Conservation (phyloP, 2,113 vertebrate genomes). For the Halichoeres trimaculatus region DNA sequence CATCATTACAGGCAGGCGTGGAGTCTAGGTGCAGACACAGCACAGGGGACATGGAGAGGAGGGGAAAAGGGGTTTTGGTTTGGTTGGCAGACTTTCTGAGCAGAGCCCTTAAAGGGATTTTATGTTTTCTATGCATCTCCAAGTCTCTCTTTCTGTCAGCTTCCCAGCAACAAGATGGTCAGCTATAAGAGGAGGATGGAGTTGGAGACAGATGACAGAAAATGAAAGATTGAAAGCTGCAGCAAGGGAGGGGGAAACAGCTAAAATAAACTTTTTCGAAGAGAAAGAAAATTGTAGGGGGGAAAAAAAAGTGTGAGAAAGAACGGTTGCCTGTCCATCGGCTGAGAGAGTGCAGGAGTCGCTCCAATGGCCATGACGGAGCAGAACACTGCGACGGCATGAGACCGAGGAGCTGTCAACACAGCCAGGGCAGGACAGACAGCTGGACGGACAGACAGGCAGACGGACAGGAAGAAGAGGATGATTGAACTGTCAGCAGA, state of each 20-base stretch:
- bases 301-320: constrained; percentile 39
- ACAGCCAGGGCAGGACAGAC: constrained; percentile 61
- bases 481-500: constrained; percentile 70
- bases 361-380: constrained; percentile 81
- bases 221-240: constrained; percentile 36
- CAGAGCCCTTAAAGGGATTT: constrained; percentile 57
- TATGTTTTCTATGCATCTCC: constrained; percentile 43
- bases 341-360: constrained; percentile 70
- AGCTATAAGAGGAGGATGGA: constrained; percentile 40
- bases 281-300: constrained; percentile 22
- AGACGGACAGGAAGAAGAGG: constrained; percentile 43
- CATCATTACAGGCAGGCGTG: constrained; percentile 33
- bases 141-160: constrained; percentile 38
- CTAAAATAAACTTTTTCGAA: constrained; percentile 64
- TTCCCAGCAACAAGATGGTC: constrained; percentile 59
- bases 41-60: constrained; percentile 41
- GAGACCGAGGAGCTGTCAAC: constrained; percentile 77
- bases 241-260: constrained; percentile 39
- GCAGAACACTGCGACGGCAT: constrained; percentile 69
- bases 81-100: constrained; percentile 69
- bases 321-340: constrained; percentile 70
- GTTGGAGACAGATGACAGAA: constrained; percentile 58
- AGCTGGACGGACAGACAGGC: constrained; percentile 51
- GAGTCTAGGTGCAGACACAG: constrained; percentile 44
- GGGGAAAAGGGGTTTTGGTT: constrained; percentile 42